These are phyloP conservation scores for Sebastes kiyomatsui DNA, from an alignment of 2,797 vertebrate genomes.

Conservation along the genomic window DNA sequence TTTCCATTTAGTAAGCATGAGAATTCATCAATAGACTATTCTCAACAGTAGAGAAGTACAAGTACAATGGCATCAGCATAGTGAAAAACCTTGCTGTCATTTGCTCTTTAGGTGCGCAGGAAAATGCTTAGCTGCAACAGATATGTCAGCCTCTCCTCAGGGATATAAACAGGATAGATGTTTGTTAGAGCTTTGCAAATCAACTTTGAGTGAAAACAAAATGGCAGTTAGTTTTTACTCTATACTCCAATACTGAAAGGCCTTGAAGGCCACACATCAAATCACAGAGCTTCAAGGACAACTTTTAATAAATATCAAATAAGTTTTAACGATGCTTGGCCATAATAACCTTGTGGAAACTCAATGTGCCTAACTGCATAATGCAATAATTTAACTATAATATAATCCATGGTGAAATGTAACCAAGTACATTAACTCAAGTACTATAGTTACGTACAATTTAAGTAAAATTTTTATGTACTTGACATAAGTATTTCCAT, in stretches of 20 bases:
- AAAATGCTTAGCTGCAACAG: conserved; percentile 13
- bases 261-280: background rate
- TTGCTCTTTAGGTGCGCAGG: conserved; percentile 3
- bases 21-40: conserved; percentile 16
- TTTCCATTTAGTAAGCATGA: conserved; percentile 17
- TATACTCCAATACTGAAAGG: background rate
- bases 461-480: background rate
- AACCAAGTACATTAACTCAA: background rate
- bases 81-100: conserved; percentile 14
- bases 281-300: background rate
- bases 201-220: conserved; percentile 21
- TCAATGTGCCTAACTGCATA: background rate
- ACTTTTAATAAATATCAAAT: conserved; percentile 4
- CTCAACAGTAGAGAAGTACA: conserved; percentile 23
- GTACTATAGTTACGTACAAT: background rate
- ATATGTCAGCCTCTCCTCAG: background rate
- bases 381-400: background rate
- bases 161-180: background rate
- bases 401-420: background rate
- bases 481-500: background rate
- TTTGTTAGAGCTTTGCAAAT: conserved; percentile 5
- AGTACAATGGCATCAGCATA: conserved; percentile 10
- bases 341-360: background rate
- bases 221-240: background rate
- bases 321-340: conserved; percentile 2